These are phyloP conservation scores for Microctenopoma stevenorrisi DNA, from an alignment of 2,797 vertebrate species.

Conservation along the genomic window DNA sequence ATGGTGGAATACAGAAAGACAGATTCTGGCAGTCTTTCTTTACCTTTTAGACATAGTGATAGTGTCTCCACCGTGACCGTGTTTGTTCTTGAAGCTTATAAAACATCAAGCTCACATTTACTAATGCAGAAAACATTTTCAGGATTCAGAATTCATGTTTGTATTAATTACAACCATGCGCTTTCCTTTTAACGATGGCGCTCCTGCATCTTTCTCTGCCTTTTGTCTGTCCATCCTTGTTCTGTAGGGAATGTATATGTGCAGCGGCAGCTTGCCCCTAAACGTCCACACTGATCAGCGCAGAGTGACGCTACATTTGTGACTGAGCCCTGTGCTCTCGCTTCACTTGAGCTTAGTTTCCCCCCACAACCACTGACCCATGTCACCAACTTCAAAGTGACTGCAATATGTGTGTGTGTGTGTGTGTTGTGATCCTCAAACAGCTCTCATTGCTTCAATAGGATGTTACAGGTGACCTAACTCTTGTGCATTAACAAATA, in stretches of 20 bases:
- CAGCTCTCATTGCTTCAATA: constrained; percentile 48
- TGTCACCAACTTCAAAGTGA: constrained; percentile 57
- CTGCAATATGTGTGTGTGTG: constrained; percentile 10
- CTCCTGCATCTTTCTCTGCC: not conserved
- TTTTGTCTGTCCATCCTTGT: constrained; percentile 1
- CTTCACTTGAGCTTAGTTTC: constrained; percentile 71
- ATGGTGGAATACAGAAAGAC: constrained; percentile 60
- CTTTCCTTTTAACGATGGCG: constrained; percentile 9
- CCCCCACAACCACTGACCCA: constrained; percentile 69
- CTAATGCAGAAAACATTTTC: not conserved
- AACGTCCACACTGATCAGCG: constrained; percentile 64
- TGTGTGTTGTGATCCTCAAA: not conserved
- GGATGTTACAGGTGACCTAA: constrained; percentile 51
- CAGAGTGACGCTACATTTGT: constrained; percentile 56
- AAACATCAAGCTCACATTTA: not conserved
- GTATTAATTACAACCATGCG: constrained; percentile 6
- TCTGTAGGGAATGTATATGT: constrained; percentile 1
- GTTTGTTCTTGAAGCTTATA: not conserved
- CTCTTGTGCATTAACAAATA: constrained; percentile 8
- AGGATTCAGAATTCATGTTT: constrained; percentile 2
- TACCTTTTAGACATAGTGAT: constrained; percentile 34
- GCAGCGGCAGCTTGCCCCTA: constrained; percentile 37
- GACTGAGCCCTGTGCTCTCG: constrained; percentile 73
- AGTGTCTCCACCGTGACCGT: constrained; percentile 63
- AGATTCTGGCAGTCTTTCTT: constrained; percentile 58